Evolutionary conservation across 2,888 invertebrate species (phyloP).

Genomic region (Melipona bicolor): DNA sequence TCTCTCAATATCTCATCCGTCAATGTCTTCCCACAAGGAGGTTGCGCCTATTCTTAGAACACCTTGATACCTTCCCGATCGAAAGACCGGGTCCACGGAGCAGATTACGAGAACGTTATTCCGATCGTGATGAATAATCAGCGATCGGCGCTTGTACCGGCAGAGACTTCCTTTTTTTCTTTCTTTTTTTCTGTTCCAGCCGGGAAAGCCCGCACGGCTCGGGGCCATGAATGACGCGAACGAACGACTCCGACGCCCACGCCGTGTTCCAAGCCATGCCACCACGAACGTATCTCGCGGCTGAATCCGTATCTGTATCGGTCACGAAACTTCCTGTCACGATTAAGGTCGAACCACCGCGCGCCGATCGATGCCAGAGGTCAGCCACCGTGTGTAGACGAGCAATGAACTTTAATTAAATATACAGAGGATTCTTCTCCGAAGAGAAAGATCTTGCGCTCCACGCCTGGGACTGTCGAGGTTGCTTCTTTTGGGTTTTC

Average conservation of each 20-base stretch:
- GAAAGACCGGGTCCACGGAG: not conserved
- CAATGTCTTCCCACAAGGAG: not conserved
- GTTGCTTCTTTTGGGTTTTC: not conserved
- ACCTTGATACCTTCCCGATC: not conserved
- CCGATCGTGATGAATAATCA: constrained; percentile 25
- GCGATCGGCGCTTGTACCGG: not conserved
- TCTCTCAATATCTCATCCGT: not conserved
- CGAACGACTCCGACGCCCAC: constrained; percentile 40
- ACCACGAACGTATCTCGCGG: constrained; percentile 35
- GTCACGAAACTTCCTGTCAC: constrained; percentile 66
- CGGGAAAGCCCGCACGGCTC: constrained; percentile 3
- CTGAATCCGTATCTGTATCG: constrained; percentile 69
- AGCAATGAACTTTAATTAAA: constrained; percentile 55
- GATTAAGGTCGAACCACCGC: constrained; percentile 53
- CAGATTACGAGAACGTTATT: constrained; percentile 16
- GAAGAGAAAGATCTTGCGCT: not conserved
- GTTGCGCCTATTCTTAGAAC: not conserved
- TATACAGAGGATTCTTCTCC: not conserved
- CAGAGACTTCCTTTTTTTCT: not conserved
- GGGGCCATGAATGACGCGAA: constrained; percentile 42
- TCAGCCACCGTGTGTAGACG: constrained; percentile 34
- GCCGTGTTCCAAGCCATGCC: constrained; percentile 28
- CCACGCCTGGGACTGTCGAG: not conserved
- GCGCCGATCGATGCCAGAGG: constrained; percentile 42
- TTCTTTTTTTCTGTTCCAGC: constrained; percentile 21